A percentile compares a stretch with the other conserved stretches of the same genome.
These are phyloP conservation scores for Catalaphyllia jardinei DNA, from an alignment of 64 coral and sea anemone genomes.

Conservation along the genomic window DNA sequence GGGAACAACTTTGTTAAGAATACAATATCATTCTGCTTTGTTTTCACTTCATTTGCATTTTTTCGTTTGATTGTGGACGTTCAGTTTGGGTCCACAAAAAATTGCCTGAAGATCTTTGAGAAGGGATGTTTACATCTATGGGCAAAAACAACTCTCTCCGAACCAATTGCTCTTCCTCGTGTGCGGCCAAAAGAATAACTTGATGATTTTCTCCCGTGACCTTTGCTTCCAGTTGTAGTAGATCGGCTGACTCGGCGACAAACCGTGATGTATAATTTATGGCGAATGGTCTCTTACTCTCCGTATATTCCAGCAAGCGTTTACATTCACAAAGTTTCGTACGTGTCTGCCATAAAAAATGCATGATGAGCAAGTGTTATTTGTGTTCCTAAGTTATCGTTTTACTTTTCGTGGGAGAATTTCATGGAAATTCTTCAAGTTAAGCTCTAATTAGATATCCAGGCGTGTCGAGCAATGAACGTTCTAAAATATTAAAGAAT, in stretches of 20 bases:
- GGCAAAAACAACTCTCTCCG: not conserved
- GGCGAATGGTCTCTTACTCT: not conserved
- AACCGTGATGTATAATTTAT: slow-evolving; percentile 6
- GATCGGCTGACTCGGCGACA: not conserved
- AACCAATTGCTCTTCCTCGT: not conserved
- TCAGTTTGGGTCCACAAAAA: not conserved
- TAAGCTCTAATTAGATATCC: slow-evolving; percentile 5
- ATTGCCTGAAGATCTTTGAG: not conserved
- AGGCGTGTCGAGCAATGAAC: not conserved
- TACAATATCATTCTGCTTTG: not conserved
- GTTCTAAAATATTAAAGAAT: not conserved
- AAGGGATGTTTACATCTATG: not conserved
- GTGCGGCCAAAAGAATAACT: not conserved
- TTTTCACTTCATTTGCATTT: not conserved
- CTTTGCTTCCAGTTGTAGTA: not conserved
- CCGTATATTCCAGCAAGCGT: not conserved
- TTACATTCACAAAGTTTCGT: not conserved
- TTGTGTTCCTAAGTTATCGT: not conserved
- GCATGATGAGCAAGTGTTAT: slow-evolving; percentile 4
- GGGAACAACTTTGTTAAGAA: not conserved
- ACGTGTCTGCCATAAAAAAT: slow-evolving; percentile 15
- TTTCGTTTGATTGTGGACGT: not conserved
- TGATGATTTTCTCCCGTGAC: slow-evolving; percentile 2
- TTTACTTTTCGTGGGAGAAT: not conserved
- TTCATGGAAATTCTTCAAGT: not conserved